These are phyloP conservation scores for Cichlasoma orientale DNA, from an alignment of 2,797 vertebrate genomes.

Conservation along the genomic window DNA sequence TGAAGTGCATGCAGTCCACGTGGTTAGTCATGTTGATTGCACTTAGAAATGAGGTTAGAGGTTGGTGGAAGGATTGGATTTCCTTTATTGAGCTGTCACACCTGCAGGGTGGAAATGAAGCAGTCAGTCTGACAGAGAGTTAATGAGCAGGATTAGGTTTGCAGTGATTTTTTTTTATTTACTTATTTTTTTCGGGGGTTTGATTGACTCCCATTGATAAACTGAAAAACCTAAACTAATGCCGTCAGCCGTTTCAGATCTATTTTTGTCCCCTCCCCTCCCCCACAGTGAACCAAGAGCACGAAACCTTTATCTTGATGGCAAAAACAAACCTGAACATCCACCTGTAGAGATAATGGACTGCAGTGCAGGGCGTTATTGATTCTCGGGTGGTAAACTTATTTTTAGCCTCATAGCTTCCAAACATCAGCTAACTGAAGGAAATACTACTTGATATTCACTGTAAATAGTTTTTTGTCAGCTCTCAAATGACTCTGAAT, in stretches of 20 bases:
- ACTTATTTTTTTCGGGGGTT: rapidly evolving
- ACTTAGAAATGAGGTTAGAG: not conserved
- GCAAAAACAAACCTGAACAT: not conserved
- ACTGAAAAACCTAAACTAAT: not conserved
- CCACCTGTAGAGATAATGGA: not conserved
- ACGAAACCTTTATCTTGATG: not conserved
- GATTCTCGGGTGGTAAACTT: not conserved
- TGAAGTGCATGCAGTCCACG: not conserved
- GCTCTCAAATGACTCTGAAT: not conserved
- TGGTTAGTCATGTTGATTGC: not conserved
- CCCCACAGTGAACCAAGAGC: not conserved
- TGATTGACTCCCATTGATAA: not conserved
- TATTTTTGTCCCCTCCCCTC: not conserved
- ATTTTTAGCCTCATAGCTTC: not conserved
- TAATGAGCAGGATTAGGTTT: not conserved
- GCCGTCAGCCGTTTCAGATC: not conserved
- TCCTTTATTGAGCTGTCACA: not conserved
- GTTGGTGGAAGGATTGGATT: not conserved
- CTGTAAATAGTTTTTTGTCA: not conserved
- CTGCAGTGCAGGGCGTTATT: not conserved
- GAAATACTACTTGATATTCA: not conserved
- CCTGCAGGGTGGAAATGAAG: not conserved
- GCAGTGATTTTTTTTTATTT: not conserved
- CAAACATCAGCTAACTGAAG: not conserved
- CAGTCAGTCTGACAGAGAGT: not conserved